Conservation (phyloP, 2,113 vertebrate species). For the Phainopepla nitens region DNA sequence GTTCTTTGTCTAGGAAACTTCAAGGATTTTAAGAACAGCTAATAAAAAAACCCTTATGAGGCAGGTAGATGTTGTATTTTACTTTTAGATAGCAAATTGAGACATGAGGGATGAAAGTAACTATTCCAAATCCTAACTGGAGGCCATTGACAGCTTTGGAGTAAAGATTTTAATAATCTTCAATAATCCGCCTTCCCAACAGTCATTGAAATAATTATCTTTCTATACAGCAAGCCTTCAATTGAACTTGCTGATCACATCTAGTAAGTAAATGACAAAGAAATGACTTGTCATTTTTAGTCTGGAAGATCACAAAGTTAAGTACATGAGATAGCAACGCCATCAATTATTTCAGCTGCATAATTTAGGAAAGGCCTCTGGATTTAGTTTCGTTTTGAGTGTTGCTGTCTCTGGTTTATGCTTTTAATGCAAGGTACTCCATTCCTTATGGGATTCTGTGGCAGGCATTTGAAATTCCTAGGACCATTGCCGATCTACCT, state of each 20-base stretch:
- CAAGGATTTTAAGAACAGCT: background rate
- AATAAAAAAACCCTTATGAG: background rate
- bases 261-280: background rate
- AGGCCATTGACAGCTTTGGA: background rate
- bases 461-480: background rate
- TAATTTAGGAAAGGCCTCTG: background rate
- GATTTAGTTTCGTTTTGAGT: background rate
- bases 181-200: background rate
- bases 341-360: background rate
- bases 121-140: background rate
- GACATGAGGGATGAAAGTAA: background rate
- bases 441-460: background rate
- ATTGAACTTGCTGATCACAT: background rate
- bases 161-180: background rate
- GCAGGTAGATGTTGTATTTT: background rate
- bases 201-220: background rate
- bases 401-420: background rate
- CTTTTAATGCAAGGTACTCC: background rate
- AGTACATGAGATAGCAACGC: background rate
- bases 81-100: background rate
- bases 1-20: background rate
- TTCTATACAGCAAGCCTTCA: background rate
- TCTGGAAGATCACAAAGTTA: background rate
- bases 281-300: background rate
- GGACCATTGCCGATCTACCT: background rate